A percentile compares a stretch with the other conserved stretches of the same genome.
Conservation (phyloP, 2,113 vertebrate species). For the Pogonocichla stellata region DNA sequence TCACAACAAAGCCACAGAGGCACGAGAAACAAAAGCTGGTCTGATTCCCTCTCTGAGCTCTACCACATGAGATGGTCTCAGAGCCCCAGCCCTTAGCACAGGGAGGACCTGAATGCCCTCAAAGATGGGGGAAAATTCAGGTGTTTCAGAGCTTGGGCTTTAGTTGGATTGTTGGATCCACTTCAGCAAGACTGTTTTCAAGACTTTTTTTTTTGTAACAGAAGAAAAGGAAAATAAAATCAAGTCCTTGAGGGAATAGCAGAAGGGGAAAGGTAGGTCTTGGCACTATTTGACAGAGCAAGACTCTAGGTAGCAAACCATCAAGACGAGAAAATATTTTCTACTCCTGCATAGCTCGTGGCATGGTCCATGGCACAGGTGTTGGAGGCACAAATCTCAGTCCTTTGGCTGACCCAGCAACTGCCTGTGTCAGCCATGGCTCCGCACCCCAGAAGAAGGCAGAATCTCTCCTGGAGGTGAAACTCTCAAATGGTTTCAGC, state of each 20-base stretch:
- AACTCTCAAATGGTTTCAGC: rapidly evolving
- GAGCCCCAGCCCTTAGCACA: neutral
- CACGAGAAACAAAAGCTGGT: neutral
- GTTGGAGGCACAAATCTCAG: neutral
- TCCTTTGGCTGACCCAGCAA: neutral
- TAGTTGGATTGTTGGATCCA: neutral
- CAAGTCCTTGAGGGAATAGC: neutral
- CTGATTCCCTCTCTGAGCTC: neutral
- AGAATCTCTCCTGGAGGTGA: neutral
- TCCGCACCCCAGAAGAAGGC: neutral
- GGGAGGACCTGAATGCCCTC: neutral
- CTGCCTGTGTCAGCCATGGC: neutral
- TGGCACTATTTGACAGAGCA: neutral
- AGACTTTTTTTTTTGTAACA: neutral
- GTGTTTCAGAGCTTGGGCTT: neutral
- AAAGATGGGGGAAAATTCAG: neutral
- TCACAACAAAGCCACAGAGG: neutral
- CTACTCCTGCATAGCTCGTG: neutral
- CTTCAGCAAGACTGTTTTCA: neutral
- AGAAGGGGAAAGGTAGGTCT: neutral
- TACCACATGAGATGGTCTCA: neutral
- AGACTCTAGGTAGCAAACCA: neutral
- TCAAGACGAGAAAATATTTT: neutral
- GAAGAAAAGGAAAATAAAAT: neutral
- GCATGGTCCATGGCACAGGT: neutral